Evolutionary conservation across 2,113 vertebrate species (phyloP), one percentile per base, ranked within the genome.

Genomic region (Danionella cerebrum): DNA sequence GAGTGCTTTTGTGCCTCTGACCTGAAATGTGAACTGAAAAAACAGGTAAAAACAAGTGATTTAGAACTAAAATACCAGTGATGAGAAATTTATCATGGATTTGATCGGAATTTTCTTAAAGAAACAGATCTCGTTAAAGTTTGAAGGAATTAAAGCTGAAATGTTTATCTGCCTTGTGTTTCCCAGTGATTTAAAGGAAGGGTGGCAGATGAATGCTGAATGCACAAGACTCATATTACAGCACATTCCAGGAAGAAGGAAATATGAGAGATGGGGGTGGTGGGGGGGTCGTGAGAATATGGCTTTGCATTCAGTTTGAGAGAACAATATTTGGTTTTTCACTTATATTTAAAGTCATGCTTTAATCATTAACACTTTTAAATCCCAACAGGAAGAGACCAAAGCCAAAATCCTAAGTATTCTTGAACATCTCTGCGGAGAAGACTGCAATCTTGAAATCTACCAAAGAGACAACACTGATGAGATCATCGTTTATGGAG

Each of bases 361-460:
- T n/a, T n/a, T n/a, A n/a, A n/a, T n/a, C n/a, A n/a, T n/a, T n/a
- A 33, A 38, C 10, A 6, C 4, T 1, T 24, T 58, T 58, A 58
- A 58, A 5, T 10, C 42, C 53, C 50, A 19, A 66, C 69, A 90
- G 87, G 53, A 77, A 57, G 70, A 84, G 2, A 84, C 77, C 58
- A 84, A 69, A 45, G 8, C 5, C 33, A 85, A 69, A 66, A 78
- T 88, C 50, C 27, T 52, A 52, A 83, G 75, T 14, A 76, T 85
- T 63, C 63, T 83, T 1, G 41, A 76, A 42, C 70, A 86, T 69
- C 55, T 90, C 10, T 89, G 88, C 47, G 69, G 45, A 12, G 76
- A 82, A 13, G 76, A 83, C 70, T 87, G 85, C 41, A 82, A 85
- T 12, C 76, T 90, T 2, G 76, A 85, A n/a, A 60, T 90, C 66